Evolutionary conservation across 2,888 invertebrate species (phyloP), one percentile per base, ranked within the genome.

Genomic region (Heterodera filipjevi): DNA sequence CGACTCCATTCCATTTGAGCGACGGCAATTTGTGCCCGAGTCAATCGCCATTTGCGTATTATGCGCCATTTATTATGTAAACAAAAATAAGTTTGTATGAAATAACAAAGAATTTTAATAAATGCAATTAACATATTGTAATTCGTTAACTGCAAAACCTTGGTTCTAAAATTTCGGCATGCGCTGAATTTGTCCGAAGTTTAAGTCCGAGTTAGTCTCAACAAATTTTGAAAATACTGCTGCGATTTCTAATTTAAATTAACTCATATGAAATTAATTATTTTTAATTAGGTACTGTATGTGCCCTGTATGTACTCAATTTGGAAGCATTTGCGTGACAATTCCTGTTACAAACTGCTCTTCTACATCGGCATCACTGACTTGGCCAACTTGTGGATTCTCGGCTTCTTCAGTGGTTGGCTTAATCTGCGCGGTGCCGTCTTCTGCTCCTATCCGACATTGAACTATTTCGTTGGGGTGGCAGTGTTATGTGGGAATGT

Each of bases 301-400:
- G 66, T 64, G 53, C 75, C 75, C 19, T 75, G 75, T n/a, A 44
- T 75, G 19, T 66, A 75, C 22, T 75, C 75, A 2, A 59, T 75
- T 32, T 53, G 75, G 59, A 64, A 64, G 30, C 53, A 75, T 22
- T 59, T 44, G 32, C 68, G 64, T 16, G 44, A 33, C 27, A 75
- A 64, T 33, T 32, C 68, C 19, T 68, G 68, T 35, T 68, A 68
- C 68, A 32, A 68, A 22, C 22, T 68, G 68, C 35, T 75, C 27
- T 75, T 75, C 27, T 75, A 64, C 33, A 33, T 75, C 19, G 66
- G 59, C 22, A 32, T 75, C 30, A n/a, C 68, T 27, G 75, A 75
- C 46, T 30, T 75, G 30, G 19, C 8, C 68, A 68, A 30, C 22
- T 33, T 75, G 44, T 6, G 66, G 44, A 75, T 75, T 32, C 66